Percentiles rank a stretch among this genome's conserved stretches.
Evolutionary conservation across 2,797 vertebrate species (phyloP).

Genomic region (Poecilia picta): DNA sequence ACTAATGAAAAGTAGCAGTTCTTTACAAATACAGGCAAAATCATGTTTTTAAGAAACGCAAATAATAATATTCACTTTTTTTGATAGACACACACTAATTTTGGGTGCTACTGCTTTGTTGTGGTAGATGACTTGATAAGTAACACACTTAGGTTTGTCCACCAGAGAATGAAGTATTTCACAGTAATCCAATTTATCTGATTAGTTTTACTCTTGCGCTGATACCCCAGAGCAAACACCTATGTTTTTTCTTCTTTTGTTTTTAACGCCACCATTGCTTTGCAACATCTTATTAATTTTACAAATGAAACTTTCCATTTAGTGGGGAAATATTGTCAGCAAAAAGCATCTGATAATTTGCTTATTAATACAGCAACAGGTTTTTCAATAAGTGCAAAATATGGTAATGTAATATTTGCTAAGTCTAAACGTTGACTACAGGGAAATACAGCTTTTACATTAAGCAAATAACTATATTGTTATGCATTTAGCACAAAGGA

Average conservation of each 20-base stretch:
- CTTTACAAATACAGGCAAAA: not conserved
- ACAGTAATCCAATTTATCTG: not conserved
- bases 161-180: not conserved
- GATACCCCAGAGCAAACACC: not conserved
- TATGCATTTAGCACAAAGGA: not conserved
- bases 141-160: not conserved
- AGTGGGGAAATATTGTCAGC: not conserved
- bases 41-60: not conserved
- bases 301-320: not conserved
- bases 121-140: not conserved
- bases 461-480: not conserved
- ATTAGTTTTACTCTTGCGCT: not conserved
- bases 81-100: not conserved
- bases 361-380: not conserved
- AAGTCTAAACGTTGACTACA: not conserved
- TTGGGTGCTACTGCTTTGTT: constrained; percentile 1
- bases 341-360: not conserved
- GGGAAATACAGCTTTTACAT: not conserved
- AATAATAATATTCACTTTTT: not conserved
- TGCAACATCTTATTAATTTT: not conserved
- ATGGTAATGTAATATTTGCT: not conserved
- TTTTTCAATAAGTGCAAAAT: not conserved
- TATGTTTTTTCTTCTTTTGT: not conserved
- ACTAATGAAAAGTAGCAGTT: not conserved
- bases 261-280: not conserved